Base-by-base conservation (phyloP, 1,140 invertebrate species). In the Drosophila nigrodunni region DNA sequence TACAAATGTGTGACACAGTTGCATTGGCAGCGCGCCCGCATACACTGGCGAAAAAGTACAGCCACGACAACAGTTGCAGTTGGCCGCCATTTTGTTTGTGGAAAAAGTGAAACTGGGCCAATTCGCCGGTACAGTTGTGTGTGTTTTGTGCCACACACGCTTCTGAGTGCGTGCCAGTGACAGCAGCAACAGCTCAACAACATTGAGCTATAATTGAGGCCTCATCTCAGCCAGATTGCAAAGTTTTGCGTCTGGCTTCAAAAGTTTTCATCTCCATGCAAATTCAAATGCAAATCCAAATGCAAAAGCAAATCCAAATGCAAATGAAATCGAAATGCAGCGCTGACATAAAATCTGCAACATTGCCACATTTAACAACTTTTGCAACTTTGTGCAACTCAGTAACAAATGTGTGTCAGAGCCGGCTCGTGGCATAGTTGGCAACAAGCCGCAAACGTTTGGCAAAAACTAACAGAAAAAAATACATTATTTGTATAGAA, bases 31-130 rank as follows among this genome's bases (percentile, higher is more conserved):
- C 57, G 74, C 74, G 76, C 69, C 73, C 39, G 57, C 65, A 55
- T 44, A 69, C 75, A 59, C 37, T 46, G 62, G 60, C 74, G 81
- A 85, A 89, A 89, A 89, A 89, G 85, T 89, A 89, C 85, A 89
- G 85, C 85, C 85, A 85, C 86, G 85, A 78, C 85, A 89, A 89
- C 85, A 89, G 85, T 89, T 90, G 80, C 85, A 89, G 57, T 30
- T 71, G 74, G 78, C 85, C 80, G 83, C 83, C 83, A 87, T 88
- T 88, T 87, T 88, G 85, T 78, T 80, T 77, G 70, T 72, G 70
- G 58, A 62, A 69, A 71, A 82, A 67, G 61, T 68, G 64, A 88
- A 87, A 87, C 83, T 87, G 87, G 83, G 83, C 80, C 83, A 87
- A 80, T 83, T 82, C 85, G 82, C 82, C 82, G 83, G 82, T 76